Evolutionary conservation across 2,888 invertebrate species (phyloP).

Genomic region (Eugnorisma glareosa): DNA sequence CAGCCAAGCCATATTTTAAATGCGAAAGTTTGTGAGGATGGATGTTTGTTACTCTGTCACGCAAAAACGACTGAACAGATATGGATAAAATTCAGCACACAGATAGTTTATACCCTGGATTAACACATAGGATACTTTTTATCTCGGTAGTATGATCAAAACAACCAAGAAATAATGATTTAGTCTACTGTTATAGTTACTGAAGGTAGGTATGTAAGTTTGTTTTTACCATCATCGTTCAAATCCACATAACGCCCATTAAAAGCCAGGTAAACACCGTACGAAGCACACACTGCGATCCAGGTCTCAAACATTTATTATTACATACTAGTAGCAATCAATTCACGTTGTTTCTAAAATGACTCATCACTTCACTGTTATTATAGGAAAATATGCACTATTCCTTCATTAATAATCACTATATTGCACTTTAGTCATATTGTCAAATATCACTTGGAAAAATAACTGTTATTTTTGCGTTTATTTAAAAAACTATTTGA

Average conservation of each 20-base stretch:
- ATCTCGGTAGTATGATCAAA: too few relatives aligned
- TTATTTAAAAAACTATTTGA: constrained; percentile 20
- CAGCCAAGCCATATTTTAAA: too few relatives aligned
- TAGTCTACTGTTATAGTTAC: not conserved
- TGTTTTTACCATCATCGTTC: constrained; percentile 79
- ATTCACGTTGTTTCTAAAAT: constrained; percentile 47
- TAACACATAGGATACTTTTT: too few relatives aligned
- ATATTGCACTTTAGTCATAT: not conserved
- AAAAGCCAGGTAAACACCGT: constrained; percentile 76
- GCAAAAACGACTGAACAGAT: too few relatives aligned
- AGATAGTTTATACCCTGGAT: too few relatives aligned
- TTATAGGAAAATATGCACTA: constrained; percentile 17
- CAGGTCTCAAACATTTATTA: constrained; percentile 84
- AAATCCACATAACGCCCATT: constrained; percentile 80
- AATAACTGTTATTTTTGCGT: constrained; percentile 15
- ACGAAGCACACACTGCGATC: constrained; percentile 76
- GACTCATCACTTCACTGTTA: constrained; percentile 40
- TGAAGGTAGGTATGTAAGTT: not conserved
- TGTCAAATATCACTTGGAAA: not conserved
- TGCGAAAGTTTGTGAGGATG: too few relatives aligned
- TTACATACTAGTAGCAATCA: constrained; percentile 64
- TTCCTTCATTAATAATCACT: not conserved
- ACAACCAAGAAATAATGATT: too few relatives aligned
- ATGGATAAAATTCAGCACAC: too few relatives aligned
- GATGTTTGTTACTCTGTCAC: too few relatives aligned